Base-by-base conservation (phyloP, 2,113 vertebrate genomes). In the Nycticebus coucang region DNA sequence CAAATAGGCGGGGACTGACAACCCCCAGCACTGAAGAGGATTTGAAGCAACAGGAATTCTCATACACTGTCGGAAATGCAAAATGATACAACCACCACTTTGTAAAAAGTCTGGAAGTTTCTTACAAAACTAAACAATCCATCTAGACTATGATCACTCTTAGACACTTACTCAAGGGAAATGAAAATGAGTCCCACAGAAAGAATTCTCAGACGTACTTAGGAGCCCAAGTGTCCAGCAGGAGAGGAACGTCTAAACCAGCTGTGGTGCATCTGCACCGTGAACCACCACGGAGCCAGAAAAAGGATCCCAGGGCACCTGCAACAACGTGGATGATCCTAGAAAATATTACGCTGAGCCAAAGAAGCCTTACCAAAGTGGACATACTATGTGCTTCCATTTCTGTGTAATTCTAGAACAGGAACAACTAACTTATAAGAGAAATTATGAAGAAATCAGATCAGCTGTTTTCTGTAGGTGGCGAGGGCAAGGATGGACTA, bases 281-380 rank as follows among this genome's bases (percentile, higher is more conserved):
- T 35, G 62, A 30, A 84, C 24, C 30, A 21, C 10, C 1, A 33
- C 17, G 5, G 7, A 81, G 37, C 28, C 24, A n/a, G 37, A 77
- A 35, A 45, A 81, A 35, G 21, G 22, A 45, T 22, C 17, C 26
- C 30, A 68, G 18, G 24, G 60, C 9, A 60, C 8, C 4, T 45
- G 18, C 26, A 53, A 7, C 7, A 3, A 1, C 5, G 4, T 41
- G 19, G 41, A 24, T 0, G 5, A 81, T 21, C 57, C 45, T 50
- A 7, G 45, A 69, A 77, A 60, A 50, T 21, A 9, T 57, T 45
- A 12, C 0, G 22, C 45, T 30, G 28, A 80, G 12, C 50, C n/a
- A 77, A 78, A 79, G 62, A 41, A 68, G 19, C 50, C 22, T 59
- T 28, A 57, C 21, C 37, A 92, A 26, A 86, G 62, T 66, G 37